A percentile compares a stretch with the other conserved stretches of the same genome.
phyloP scores from a whole-genome alignment of 35 echinoderm and acorn worm species.

The Ophiothrix spiculata region DNA sequence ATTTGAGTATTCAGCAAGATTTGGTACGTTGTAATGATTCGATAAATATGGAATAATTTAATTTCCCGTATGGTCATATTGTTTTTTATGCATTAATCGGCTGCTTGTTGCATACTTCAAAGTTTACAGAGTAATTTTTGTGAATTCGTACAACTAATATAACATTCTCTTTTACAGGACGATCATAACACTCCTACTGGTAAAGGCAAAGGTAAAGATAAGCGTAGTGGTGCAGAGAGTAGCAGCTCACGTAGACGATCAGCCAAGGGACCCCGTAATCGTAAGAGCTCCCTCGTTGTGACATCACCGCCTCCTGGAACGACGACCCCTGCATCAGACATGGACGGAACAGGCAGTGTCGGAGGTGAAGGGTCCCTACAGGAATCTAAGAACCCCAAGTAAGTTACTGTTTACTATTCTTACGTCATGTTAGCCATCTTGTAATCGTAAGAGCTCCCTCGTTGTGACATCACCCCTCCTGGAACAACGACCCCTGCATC shows the following conservation, averaged over 20 bases:
- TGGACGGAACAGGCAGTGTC: conserved; percentile 84
- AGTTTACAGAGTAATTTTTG: no score
- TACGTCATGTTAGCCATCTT: no score
- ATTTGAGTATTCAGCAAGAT: no score
- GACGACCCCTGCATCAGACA: conserved; percentile 85
- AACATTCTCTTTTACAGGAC: conserved; percentile 54
- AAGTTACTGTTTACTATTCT: no score
- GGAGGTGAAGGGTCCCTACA: conserved; percentile 83
- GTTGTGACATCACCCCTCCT: conserved; percentile 82
- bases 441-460: conserved; percentile 91
- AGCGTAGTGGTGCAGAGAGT: conserved; percentile 79
- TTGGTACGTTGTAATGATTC: no score
- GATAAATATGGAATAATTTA: no score
- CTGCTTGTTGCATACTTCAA: no score
- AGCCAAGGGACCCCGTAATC: conserved; percentile 67
- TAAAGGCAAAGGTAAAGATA: conserved; percentile 84
- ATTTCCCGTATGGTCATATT: no score
- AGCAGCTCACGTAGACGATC: conserved; percentile 66
- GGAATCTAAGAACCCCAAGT: conserved; percentile 92
- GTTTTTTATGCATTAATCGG: no score
- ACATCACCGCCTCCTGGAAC: conserved; percentile 87
- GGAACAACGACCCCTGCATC: conserved; percentile 83
- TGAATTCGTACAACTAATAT: no score
- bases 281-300: conserved; percentile 79
- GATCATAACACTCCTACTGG: conserved; percentile 81